These are phyloP conservation scores for Podiceps cristatus DNA, from an alignment of 2,113 vertebrate genomes.

Conservation along the genomic window DNA sequence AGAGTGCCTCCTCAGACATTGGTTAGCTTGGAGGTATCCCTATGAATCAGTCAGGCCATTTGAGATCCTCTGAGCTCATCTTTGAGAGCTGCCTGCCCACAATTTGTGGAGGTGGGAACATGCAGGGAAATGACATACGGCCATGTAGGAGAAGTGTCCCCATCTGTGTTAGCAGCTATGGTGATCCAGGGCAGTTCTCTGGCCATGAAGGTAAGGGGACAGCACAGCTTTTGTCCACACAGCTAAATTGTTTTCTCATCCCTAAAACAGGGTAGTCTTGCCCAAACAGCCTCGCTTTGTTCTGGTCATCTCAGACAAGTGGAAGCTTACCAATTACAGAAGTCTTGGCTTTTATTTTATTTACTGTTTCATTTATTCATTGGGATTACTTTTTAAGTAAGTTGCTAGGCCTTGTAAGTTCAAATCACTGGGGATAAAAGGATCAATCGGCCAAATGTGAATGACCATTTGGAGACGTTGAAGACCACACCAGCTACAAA, in stretches of 20 bases:
- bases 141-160: background rate
- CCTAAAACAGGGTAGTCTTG: background rate
- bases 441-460: background rate
- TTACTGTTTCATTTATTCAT: background rate
- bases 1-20: background rate
- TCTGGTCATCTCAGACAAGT: background rate
- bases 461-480: background rate
- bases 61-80: background rate
- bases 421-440: background rate
- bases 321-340: background rate
- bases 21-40: background rate
- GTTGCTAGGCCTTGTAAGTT: background rate
- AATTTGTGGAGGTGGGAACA: background rate
- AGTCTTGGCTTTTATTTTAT: background rate
- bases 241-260: background rate
- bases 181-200: background rate
- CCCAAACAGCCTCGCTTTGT: background rate
- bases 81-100: background rate
- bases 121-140: fast-evolving
- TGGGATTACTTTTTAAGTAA: background rate
- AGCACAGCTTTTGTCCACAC: background rate
- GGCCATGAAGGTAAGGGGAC: background rate
- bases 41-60: background rate
- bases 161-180: background rate
- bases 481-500: background rate